Percentiles rank a stretch among this genome's conserved stretches.
phyloP scores from a whole-genome alignment of 2,797 vertebrate species.

The Anguilla obscura region DNA sequence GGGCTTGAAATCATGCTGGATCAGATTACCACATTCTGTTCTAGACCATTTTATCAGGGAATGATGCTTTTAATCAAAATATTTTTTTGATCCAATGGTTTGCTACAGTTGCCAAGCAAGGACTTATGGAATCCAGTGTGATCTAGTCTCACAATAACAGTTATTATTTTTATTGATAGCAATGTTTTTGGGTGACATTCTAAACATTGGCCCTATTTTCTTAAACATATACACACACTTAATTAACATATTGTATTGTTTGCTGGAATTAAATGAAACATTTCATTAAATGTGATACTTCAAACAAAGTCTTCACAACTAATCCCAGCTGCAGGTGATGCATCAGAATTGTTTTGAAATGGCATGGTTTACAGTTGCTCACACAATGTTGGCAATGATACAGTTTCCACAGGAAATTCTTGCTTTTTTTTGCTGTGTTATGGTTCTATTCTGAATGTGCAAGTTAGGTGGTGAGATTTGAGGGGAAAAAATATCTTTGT shows the following conservation, averaged over 20 bases:
- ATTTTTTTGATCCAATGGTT: not conserved
- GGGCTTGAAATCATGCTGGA: not conserved
- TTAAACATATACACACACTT: not conserved
- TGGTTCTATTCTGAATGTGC: slow-evolving; percentile 40
- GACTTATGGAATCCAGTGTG: not conserved
- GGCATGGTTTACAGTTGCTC: slow-evolving; percentile 51
- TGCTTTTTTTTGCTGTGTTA: slow-evolving; percentile 58
- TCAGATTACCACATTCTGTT: not conserved
- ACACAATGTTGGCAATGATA: slow-evolving; percentile 58
- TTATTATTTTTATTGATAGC: not conserved
- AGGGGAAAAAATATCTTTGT: slow-evolving; percentile 9
- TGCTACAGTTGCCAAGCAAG: not conserved
- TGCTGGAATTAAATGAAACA: slow-evolving; percentile 2
- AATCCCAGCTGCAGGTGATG: slow-evolving; percentile 51
- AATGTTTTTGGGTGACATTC: not conserved
- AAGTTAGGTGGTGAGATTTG: slow-evolving; percentile 21
- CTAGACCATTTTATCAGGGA: not conserved
- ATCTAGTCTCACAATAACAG: not conserved
- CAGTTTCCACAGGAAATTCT: slow-evolving; percentile 71
- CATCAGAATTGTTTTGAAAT: slow-evolving; percentile 50
- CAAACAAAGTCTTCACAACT: not conserved
- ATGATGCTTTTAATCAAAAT: not conserved
- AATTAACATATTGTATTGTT: not conserved
- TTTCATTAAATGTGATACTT: slow-evolving; percentile 19
- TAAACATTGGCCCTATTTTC: not conserved